Base-by-base conservation (phyloP, 2,113 vertebrate genomes). In the Poicephalus meyeri region DNA sequence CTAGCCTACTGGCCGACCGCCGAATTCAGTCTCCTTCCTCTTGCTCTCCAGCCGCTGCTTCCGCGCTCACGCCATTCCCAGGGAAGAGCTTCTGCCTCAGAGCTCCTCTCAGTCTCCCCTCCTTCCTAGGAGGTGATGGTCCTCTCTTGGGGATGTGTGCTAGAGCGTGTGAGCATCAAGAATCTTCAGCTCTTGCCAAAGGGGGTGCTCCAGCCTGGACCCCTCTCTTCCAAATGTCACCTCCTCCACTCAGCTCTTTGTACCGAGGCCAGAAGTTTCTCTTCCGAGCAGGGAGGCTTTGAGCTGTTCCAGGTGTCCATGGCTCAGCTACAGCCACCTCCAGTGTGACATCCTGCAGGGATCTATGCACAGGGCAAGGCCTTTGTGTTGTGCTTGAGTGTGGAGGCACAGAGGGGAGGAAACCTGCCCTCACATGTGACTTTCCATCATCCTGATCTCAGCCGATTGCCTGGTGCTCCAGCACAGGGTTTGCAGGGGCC, bases 361-460 rank as follows among this genome's bases (percentile, higher is more conserved):
- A 10, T 26, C 76, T 55, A 12, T 49, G 68, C 33, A 16, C 42
- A 0, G n/a, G 33, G 7, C 11, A 16, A 37, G 29, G n/a, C 21
- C 26, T 65, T 39, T 60, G 80, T 3, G 0, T n/a, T 8, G 29
- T 23, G 2, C 50, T 39, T 6, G 49, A 28, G 58, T 0, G 11
- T 14, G 41, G 72, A 82, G 53, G 49, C 71, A 12, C 28, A 39
- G 77, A 46, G 49, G 25, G 41, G 37, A 78, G 31, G 58, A 82
- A 55, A 42, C 29, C 63, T 69, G 47, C 10, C 35, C 80, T 56
- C 0, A 0, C 10, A 1, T n/a, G 42, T 73, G 3, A 16, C 19
- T 52, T 61, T 1, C 49, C 64, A 7, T 33, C 65, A 3, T 3
- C 80, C 58, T 2, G 3, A 1, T 24, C 2, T 0, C 6, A 56